Conservation (phyloP, 2,888 invertebrate species). For the Tetranychus truncatus region DNA sequence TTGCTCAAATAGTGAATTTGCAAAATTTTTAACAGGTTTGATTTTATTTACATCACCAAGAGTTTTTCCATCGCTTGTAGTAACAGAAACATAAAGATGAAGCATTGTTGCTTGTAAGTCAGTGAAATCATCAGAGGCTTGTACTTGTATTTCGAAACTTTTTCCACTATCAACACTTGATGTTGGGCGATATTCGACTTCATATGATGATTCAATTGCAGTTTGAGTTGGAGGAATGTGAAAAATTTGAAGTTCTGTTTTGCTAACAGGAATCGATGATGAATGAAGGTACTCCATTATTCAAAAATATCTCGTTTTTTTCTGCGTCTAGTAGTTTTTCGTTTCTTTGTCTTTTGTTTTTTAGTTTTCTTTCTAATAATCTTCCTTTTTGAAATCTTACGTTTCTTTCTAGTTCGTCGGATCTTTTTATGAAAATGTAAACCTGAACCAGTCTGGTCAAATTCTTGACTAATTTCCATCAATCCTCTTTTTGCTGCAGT, state of each 20-base stretch:
- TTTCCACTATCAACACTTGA: neutral
- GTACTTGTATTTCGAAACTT: neutral
- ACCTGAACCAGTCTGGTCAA: neutral
- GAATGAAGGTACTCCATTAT: conserved; percentile 5
- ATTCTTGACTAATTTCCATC: neutral
- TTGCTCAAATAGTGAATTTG: neutral
- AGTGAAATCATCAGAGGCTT: neutral
- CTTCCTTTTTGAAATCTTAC: neutral
- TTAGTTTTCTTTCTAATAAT: neutral
- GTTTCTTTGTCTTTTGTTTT: neutral
- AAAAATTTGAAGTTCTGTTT: neutral
- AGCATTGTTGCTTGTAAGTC: neutral
- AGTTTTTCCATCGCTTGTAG: neutral
- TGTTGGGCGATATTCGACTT: conserved; percentile 1
- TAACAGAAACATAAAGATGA: neutral
- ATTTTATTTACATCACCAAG: neutral
- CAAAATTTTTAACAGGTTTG: neutral
- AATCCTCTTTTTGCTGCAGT: neutral
- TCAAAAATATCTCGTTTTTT: neutral
- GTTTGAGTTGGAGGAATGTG: neutral
- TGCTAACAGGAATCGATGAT: neutral
- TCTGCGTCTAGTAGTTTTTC: neutral
- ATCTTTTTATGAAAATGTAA: neutral
- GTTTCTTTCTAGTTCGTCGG: neutral
- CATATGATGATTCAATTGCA: conserved; percentile 1